These are phyloP conservation scores for Littorina saxatilis DNA, from an alignment of 1,140 invertebrate genomes.

Conservation along the genomic window DNA sequence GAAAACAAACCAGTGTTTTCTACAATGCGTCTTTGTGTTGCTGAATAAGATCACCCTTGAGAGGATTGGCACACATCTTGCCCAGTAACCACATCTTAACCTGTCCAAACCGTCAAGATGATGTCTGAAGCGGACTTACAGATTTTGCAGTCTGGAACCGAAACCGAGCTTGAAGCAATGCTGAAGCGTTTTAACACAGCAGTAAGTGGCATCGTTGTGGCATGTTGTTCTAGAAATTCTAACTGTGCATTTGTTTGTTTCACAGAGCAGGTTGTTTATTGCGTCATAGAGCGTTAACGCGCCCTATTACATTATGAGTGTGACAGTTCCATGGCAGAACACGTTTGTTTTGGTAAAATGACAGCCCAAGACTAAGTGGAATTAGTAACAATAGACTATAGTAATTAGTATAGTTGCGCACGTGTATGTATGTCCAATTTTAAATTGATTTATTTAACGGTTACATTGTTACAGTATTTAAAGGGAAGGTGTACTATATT, in stretches of 20 bases:
- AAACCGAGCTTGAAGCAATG: conserved; percentile 47
- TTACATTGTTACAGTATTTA: no score
- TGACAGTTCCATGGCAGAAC: no score
- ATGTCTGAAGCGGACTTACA: conserved; percentile 45
- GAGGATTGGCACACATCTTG: not conserved
- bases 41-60: not conserved
- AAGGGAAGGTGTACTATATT: no score
- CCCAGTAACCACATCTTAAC: not conserved
- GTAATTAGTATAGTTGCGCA: no score
- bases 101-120: conserved; percentile 16
- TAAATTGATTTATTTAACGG: no score
- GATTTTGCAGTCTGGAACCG: conserved; percentile 47
- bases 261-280: no score
- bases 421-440: no score
- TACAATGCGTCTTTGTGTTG: not conserved
- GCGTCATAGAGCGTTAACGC: no score
- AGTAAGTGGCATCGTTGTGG: conserved; percentile 48
- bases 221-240: not conserved
- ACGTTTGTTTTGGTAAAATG: no score
- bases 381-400: no score
- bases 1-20: not conserved
- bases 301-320: no score
- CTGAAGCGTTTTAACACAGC: conserved; percentile 50
- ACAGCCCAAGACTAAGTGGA: no score
- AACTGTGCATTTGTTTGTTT: not conserved